phyloP scores from a whole-genome alignment of 2,888 invertebrate genomes.

The Lasioglossum leucozonium region DNA sequence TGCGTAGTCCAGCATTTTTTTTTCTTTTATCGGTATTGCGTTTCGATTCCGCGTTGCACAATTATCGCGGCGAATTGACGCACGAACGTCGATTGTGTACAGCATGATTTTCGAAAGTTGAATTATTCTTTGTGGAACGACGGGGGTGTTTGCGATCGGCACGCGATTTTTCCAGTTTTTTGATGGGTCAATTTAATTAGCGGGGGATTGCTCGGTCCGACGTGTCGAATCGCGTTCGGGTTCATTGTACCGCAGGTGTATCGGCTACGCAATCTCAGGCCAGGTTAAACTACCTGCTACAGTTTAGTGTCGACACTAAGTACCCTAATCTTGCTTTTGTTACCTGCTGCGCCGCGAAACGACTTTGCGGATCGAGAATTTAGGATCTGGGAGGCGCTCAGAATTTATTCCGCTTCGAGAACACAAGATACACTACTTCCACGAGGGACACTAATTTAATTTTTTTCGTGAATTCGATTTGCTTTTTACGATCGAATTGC shows the following conservation, averaged over 20 bases:
- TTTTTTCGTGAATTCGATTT: background rate
- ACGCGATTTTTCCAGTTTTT: background rate
- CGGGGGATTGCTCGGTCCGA: background rate
- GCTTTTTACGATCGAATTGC: too few relatives aligned
- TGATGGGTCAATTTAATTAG: background rate
- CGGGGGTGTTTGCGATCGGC: background rate
- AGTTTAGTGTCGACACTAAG: slow-evolving; percentile 2
- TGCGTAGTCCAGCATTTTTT: too few relatives aligned
- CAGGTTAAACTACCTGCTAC: slow-evolving; percentile 3
- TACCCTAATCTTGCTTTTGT: background rate
- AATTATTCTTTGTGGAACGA: too few relatives aligned
- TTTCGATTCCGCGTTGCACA: too few relatives aligned
- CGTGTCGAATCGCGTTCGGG: background rate
- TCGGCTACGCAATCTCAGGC: background rate
- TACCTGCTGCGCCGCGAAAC: background rate
- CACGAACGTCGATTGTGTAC: too few relatives aligned
- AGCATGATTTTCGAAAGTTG: too few relatives aligned
- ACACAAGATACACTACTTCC: too few relatives aligned
- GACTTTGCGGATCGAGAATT: background rate
- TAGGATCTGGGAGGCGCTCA: background rate
- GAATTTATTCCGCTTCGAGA: background rate
- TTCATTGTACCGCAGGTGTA: background rate
- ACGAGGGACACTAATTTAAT: background rate
- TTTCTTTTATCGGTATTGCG: too few relatives aligned
- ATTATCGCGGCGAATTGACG: too few relatives aligned